Evolutionary conservation across 1,140 invertebrate species (phyloP).

Genomic region (Apocrypta bakeri): DNA sequence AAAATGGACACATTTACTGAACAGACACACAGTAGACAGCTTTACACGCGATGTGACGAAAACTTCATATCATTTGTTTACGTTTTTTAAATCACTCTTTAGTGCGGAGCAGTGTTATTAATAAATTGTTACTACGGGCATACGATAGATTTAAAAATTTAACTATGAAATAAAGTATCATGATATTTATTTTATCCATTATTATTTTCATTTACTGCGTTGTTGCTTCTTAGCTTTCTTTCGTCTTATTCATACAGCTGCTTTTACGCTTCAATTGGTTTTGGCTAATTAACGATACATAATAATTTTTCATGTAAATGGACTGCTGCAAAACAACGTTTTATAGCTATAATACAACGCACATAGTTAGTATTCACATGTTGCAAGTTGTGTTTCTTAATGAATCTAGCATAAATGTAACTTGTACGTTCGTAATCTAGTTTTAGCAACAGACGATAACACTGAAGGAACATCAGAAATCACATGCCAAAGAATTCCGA

Average conservation of each 20-base stretch:
- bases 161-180: conserved; percentile 29
- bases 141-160: conserved; percentile 9
- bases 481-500: conserved; percentile 11
- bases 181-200: conserved; percentile 17
- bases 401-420: not conserved
- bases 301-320: not conserved
- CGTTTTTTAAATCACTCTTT: not conserved
- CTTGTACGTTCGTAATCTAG: conserved; percentile 21
- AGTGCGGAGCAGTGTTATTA: not conserved
- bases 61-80: conserved; percentile 6
- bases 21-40: conserved; percentile 2
- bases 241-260: conserved; percentile 27
- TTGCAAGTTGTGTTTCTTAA: not conserved
- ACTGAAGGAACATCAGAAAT: conserved; percentile 27
- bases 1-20: conserved; percentile 45
- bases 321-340: not conserved
- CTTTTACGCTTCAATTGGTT: conserved; percentile 35
- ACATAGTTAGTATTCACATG: not conserved
- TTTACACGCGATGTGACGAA: not conserved
- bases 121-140: not conserved
- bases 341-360: not conserved
- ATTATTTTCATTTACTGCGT: conserved; percentile 8
- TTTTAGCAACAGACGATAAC: conserved; percentile 37
- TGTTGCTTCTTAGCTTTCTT: not conserved
- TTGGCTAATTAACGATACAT: conserved; percentile 11